Conservation (phyloP, 1,140 invertebrate genomes). For the Prorops nasuta region DNA sequence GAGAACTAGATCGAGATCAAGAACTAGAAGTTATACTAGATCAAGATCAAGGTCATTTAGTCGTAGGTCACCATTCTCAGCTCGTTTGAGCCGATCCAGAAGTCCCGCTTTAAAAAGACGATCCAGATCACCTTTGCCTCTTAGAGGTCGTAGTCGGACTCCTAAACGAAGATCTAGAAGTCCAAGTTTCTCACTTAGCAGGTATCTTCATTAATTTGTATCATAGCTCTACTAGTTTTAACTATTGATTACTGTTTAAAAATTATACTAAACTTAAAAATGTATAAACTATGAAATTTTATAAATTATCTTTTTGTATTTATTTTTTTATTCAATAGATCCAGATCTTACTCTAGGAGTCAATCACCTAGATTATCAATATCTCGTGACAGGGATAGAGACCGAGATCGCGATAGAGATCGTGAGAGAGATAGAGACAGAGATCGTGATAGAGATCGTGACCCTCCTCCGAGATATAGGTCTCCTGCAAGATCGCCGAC, state of each 20-base stretch:
- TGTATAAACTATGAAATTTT: background rate
- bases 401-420: constrained; percentile 33
- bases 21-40: constrained; percentile 58
- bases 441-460: constrained; percentile 33
- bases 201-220: constrained; percentile 39
- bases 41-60: constrained; percentile 54
- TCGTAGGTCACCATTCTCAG: constrained; percentile 41
- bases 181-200: constrained; percentile 57
- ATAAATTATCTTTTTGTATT: constrained; percentile 1
- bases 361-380: constrained; percentile 48
- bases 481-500: constrained; percentile 57
- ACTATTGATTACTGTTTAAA: background rate
- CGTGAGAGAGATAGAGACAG: constrained; percentile 29
- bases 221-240: background rate
- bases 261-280: background rate
- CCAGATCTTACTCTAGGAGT: constrained; percentile 52
- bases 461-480: constrained; percentile 51
- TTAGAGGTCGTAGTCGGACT: constrained; percentile 52
- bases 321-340: constrained; percentile 32
- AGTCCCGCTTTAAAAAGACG: constrained; percentile 46
- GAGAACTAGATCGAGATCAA: constrained; percentile 50
- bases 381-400: constrained; percentile 43
- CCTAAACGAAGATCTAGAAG: constrained; percentile 52
- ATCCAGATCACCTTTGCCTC: constrained; percentile 43
- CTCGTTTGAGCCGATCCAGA: constrained; percentile 48